These are phyloP conservation scores for Perca schrenkii DNA, from an alignment of 2,113 vertebrate genomes.

Conservation along the genomic window DNA sequence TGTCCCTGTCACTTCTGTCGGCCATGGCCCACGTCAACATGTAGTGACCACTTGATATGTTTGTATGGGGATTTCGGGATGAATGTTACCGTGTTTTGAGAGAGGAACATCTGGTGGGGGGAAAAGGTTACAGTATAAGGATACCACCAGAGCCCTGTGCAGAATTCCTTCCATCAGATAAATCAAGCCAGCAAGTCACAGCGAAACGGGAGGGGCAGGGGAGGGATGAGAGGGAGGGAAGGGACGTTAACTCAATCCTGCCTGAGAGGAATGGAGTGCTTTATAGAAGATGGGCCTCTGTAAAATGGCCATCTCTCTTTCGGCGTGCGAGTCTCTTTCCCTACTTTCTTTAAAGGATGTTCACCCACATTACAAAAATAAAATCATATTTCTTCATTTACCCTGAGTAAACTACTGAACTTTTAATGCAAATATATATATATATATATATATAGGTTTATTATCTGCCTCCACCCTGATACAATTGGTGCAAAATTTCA, in stretches of 20 bases:
- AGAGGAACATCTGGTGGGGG: slow-evolving; percentile 88
- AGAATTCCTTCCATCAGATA: slow-evolving; percentile 89
- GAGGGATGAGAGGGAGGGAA: slow-evolving; percentile 56
- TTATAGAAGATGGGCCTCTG: slow-evolving; percentile 59
- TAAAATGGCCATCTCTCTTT: slow-evolving; percentile 56
- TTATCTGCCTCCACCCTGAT: not conserved
- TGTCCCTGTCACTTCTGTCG: slow-evolving; percentile 77
- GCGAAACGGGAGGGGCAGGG: slow-evolving; percentile 70
- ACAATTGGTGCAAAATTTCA: not conserved
- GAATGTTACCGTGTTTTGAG: slow-evolving; percentile 85
- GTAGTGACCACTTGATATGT: slow-evolving; percentile 85
- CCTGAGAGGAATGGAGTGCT: slow-evolving; percentile 72
- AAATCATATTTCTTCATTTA: not conserved
- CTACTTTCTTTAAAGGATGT: slow-evolving; percentile 6
- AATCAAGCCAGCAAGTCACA: slow-evolving; percentile 86
- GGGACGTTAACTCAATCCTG: slow-evolving; percentile 83
- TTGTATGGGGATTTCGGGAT: slow-evolving; percentile 85
- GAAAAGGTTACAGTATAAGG: slow-evolving; percentile 87
- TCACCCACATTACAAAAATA: slow-evolving; percentile 1
- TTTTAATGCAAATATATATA: not conserved
- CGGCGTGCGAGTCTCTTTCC: not conserved
- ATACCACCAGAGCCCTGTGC: slow-evolving; percentile 82
- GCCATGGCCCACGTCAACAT: slow-evolving; percentile 76
- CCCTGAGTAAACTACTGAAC: too few species aligned
- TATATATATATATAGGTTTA: not conserved